Conservation (phyloP, 2,113 vertebrate genomes). For the Heptranchias perlo region DNA sequence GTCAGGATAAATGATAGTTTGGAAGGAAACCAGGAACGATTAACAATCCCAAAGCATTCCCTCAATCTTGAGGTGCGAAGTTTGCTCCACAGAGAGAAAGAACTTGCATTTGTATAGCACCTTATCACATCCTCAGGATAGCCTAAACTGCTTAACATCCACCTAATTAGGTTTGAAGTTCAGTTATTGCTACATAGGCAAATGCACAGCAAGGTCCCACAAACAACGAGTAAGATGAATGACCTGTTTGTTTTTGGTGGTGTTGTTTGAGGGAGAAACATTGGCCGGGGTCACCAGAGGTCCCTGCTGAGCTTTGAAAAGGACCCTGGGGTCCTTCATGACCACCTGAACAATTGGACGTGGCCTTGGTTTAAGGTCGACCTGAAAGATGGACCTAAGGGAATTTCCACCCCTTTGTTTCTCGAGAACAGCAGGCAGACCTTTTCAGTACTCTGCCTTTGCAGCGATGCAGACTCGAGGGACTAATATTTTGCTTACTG, state of each 20-base stretch:
- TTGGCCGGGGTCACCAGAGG: not conserved
- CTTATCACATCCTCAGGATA: not conserved
- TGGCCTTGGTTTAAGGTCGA: too few species aligned
- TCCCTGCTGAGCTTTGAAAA: not conserved
- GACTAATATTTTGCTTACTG: not conserved
- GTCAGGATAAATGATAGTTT: not conserved
- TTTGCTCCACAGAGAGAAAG: not conserved
- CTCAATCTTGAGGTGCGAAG: not conserved
- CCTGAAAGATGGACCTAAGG: not conserved
- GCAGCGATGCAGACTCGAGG: not conserved
- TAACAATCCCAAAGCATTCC: not conserved
- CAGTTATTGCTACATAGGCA: not conserved
- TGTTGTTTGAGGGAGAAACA: not conserved
- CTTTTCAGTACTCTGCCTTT: not conserved
- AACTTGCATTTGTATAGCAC: not conserved
- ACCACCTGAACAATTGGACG: not conserved
- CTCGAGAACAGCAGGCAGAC: not conserved
- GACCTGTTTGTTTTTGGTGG: not conserved
- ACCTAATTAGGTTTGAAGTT: not conserved
- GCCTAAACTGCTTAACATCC: not conserved
- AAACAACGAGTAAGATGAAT: not conserved
- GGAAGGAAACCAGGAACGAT: not conserved
- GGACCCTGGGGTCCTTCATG: not conserved
- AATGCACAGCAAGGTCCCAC: not conserved
- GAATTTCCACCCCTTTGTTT: not conserved